These are phyloP conservation scores for Chamaea fasciata DNA, from an alignment of 2,113 vertebrate species.

Conservation along the genomic window DNA sequence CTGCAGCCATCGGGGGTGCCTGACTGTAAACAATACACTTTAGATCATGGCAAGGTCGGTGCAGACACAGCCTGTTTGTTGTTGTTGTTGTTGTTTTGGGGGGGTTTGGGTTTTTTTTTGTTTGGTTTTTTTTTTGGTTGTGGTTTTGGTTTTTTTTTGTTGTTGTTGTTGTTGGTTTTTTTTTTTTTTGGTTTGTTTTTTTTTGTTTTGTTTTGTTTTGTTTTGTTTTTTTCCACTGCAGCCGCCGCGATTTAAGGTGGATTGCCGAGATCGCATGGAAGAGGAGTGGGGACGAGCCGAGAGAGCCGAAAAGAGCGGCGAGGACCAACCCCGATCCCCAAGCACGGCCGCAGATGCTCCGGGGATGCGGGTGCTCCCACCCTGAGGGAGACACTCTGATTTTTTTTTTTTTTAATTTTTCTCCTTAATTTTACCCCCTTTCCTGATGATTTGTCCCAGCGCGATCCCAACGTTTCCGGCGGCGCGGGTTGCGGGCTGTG, in stretches of 20 bases:
- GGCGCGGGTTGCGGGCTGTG: background rate
- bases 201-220: background rate
- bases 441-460: background rate
- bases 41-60: slow-evolving; percentile 62
- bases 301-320: background rate
- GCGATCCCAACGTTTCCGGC: background rate
- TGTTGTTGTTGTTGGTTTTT: background rate
- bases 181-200: too few species aligned
- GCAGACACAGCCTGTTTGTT: slow-evolving; percentile 57
- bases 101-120: too few species aligned
- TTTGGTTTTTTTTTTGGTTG: too few species aligned
- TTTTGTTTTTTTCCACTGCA: background rate
- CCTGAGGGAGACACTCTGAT: too few species aligned
- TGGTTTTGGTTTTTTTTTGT: background rate
- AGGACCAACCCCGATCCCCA: background rate
- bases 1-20: slow-evolving; percentile 38
- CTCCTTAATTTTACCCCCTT: background rate
- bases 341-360: background rate
- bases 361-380: background rate
- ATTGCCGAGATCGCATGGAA: background rate
- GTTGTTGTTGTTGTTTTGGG: too few species aligned
- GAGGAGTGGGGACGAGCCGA: too few species aligned
- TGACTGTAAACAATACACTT: slow-evolving; percentile 74
- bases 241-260: slow-evolving; percentile 68
- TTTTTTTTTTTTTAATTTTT: background rate